phyloP scores from a whole-genome alignment of 2,113 vertebrate genomes.

The Tragulus kanchil region DNA sequence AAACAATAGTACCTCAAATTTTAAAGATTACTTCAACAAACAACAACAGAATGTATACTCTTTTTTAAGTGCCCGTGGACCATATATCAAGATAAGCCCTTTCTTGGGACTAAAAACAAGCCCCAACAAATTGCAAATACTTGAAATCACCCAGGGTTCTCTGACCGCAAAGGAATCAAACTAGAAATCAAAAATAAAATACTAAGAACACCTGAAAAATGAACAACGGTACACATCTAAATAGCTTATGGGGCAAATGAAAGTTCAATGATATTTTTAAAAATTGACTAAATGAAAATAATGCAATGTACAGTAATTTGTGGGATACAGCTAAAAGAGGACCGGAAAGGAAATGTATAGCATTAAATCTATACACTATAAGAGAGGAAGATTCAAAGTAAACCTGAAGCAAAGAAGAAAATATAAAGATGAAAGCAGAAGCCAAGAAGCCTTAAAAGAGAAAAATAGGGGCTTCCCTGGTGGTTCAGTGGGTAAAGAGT shows the following conservation, averaged over 20 bases:
- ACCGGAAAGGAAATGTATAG: neutral
- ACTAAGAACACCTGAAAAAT: neutral
- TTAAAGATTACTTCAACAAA: neutral
- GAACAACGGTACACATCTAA: neutral
- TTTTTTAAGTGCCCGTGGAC: neutral
- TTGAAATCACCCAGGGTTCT: neutral
- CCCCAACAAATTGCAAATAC: neutral
- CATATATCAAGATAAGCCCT: neutral
- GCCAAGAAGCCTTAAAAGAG: neutral
- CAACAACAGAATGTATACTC: neutral
- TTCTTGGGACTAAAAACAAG: neutral
- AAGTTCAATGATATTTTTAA: neutral
- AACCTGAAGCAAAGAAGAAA: neutral
- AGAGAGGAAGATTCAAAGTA: neutral
- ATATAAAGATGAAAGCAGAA: neutral
- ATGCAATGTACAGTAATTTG: neutral
- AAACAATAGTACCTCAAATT: neutral
- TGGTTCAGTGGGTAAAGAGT: too few relatives aligned
- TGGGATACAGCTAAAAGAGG: neutral
- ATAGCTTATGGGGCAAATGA: neutral
- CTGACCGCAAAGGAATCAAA: neutral
- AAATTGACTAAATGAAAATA: neutral
- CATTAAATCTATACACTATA: neutral
- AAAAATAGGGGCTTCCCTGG: neutral
- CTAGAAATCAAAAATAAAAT: neutral